phyloP scores from a whole-genome alignment of 1,140 invertebrate species.

The Carposina sasakii region DNA sequence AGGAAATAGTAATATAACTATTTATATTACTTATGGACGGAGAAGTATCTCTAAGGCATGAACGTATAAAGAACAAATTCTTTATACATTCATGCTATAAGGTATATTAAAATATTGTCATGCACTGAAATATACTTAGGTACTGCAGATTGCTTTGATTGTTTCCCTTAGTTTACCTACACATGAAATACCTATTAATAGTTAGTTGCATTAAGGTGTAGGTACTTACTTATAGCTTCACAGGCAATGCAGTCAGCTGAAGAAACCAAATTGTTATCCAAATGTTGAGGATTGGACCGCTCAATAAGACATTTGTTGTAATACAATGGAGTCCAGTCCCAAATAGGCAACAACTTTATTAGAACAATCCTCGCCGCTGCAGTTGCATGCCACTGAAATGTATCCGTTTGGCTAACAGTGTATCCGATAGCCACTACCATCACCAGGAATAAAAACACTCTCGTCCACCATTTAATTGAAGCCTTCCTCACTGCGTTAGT shows the following conservation, averaged over 20 bases:
- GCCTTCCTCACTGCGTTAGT: conserved; percentile 75
- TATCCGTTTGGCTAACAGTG: conserved; percentile 68
- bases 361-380: conserved; percentile 77
- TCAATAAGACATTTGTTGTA: conserved; percentile 82
- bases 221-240: conserved; percentile 64
- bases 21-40: too few relatives aligned
- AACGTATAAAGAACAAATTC: too few relatives aligned
- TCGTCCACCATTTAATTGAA: conserved; percentile 71
- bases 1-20: too few relatives aligned
- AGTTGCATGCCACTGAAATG: conserved; percentile 74
- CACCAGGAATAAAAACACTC: conserved; percentile 44
- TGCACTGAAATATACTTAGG: too few relatives aligned
- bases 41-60: too few relatives aligned
- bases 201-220: conserved; percentile 5
- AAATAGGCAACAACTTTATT: conserved; percentile 81
- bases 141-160: too few relatives aligned
- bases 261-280: conserved; percentile 39
- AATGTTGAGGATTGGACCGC: conserved; percentile 60
- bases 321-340: conserved; percentile 87
- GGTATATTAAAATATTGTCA: too few relatives aligned
- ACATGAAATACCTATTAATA: conserved; percentile 11
- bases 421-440: conserved; percentile 58
- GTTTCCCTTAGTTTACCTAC: too few relatives aligned
- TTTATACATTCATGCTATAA: too few relatives aligned
- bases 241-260: conserved; percentile 60